Evolutionary conservation across 2,113 vertebrate species (phyloP).

Genomic region (Prionailurus bengalensis): DNA sequence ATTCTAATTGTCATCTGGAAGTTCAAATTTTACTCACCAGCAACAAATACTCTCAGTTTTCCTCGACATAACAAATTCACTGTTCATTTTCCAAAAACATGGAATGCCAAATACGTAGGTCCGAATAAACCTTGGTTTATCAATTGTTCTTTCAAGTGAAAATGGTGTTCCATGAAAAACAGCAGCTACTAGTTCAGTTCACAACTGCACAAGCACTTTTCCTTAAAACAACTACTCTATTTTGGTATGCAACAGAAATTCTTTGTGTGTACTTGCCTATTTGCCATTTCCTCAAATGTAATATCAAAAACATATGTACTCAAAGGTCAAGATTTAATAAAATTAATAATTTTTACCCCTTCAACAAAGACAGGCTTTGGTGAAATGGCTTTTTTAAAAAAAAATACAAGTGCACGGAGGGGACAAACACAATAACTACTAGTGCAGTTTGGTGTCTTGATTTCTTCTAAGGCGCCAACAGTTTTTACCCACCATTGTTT

Average conservation of each 20-base stretch:
- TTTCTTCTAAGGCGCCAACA: not conserved
- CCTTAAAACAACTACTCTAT: slow-evolving; percentile 1
- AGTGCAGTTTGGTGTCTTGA: not conserved
- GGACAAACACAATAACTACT: slow-evolving; percentile 21
- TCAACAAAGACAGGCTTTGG: slow-evolving; percentile 36
- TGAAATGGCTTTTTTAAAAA: not conserved
- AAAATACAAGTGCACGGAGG: not conserved
- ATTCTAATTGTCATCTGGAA: slow-evolving; percentile 10
- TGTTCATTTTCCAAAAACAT: slow-evolving; percentile 13
- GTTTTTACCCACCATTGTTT: not conserved
- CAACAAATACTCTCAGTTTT: slow-evolving; percentile 23
- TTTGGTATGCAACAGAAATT: slow-evolving; percentile 12
- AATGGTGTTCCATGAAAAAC: not conserved
- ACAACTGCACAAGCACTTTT: not conserved
- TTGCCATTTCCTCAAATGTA: slow-evolving; percentile 26
- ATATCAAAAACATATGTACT: slow-evolving; percentile 16
- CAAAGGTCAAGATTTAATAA: slow-evolving; percentile 13
- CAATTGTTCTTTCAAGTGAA: slow-evolving; percentile 53
- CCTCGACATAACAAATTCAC: not conserved
- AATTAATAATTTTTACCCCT: slow-evolving; percentile 49
- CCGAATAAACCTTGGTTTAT: slow-evolving; percentile 9
- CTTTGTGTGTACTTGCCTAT: not conserved
- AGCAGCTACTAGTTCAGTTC: not conserved
- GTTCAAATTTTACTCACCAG: slow-evolving; percentile 26
- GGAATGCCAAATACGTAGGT: not conserved